Evolutionary conservation across 2,797 vertebrate species (phyloP).

Genomic region (Lagodon rhomboides): DNA sequence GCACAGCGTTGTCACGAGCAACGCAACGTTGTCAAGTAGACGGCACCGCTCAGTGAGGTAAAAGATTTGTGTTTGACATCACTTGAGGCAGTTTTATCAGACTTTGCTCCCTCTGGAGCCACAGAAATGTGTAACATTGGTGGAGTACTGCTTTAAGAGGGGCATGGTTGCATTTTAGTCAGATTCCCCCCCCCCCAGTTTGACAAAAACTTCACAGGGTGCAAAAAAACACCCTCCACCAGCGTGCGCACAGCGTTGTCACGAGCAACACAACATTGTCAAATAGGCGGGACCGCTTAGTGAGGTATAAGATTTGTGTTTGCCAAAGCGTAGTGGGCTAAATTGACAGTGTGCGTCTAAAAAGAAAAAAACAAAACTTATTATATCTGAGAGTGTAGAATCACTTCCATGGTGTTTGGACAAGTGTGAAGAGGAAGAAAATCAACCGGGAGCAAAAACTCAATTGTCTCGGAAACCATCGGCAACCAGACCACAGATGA

Average conservation of each 20-base stretch:
- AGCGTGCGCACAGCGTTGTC: constrained; percentile 42
- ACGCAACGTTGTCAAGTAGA: constrained; percentile 34
- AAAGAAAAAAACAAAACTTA: constrained; percentile 32
- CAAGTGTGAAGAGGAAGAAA: constrained; percentile 26
- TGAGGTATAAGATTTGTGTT: constrained; percentile 35
- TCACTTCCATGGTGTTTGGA: constrained; percentile 14
- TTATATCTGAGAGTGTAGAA: constrained; percentile 22
- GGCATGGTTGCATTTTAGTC: constrained; percentile 18
- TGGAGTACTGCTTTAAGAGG: background rate
- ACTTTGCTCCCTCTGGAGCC: too few species aligned
- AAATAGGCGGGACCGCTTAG: constrained; percentile 37
- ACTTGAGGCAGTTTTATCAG: too few species aligned
- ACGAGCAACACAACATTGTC: constrained; percentile 37
- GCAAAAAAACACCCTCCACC: constrained; percentile 52
- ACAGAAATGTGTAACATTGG: too few species aligned
- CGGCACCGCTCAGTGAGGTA: constrained; percentile 38
- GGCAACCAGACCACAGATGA: background rate
- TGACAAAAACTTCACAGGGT: constrained; percentile 39
- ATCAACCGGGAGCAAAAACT: background rate
- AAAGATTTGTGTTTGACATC: constrained; percentile 45
- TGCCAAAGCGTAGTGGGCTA: constrained; percentile 43
- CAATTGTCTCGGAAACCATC: background rate
- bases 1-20: constrained; percentile 34
- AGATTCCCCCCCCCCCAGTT: background rate
- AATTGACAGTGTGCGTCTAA: constrained; percentile 28